Evolutionary conservation across 2,888 invertebrate genomes (phyloP).

Genomic region (Melieria omissa): DNA sequence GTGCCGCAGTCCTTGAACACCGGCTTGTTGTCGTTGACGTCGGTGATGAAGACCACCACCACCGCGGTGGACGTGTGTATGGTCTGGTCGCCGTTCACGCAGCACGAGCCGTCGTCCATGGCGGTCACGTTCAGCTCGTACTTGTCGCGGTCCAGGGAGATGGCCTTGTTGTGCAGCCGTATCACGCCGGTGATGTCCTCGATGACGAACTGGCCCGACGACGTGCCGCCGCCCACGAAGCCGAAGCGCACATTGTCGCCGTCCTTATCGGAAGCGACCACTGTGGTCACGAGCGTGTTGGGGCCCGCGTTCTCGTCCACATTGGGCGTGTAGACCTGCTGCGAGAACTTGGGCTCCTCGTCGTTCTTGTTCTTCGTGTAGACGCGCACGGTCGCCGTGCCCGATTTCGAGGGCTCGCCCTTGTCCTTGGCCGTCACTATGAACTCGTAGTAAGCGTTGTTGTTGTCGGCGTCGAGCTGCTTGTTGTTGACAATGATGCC

Average conservation of each 20-base stretch:
- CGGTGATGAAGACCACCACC: conserved; percentile 95
- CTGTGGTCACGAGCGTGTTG: conserved; percentile 94
- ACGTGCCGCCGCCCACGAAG: conserved; percentile 89
- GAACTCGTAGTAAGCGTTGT: conserved; percentile 96
- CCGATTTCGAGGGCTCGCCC: conserved; percentile 92
- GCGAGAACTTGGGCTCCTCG: conserved; percentile 96
- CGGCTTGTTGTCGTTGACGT: conserved; percentile 97
- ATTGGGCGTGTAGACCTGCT: conserved; percentile 95
- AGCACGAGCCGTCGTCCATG: conserved; percentile 97
- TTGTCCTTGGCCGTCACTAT: conserved; percentile 94
- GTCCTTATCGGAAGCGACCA: conserved; percentile 97
- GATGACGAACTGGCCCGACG: conserved; percentile 92
- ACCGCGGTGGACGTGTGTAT: conserved; percentile 94
- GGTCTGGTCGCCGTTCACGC: conserved; percentile 86
- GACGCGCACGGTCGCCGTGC: conserved; percentile 92
- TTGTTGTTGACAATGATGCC: conserved; percentile 94
- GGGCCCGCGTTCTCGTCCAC: conserved; percentile 96
- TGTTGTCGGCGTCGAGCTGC: conserved; percentile 94
- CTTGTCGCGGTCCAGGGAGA: conserved; percentile 89
- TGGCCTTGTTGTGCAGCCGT: conserved; percentile 86
- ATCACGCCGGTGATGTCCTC: conserved; percentile 96
- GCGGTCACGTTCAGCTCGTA: conserved; percentile 97
- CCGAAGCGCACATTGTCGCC: conserved; percentile 95
- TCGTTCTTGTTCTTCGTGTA: conserved; percentile 99
- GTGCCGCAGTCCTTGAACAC: conserved; percentile 93